phyloP scores from a whole-genome alignment of 1,140 invertebrate genomes.

The Ceratosolen fusciceps region DNA sequence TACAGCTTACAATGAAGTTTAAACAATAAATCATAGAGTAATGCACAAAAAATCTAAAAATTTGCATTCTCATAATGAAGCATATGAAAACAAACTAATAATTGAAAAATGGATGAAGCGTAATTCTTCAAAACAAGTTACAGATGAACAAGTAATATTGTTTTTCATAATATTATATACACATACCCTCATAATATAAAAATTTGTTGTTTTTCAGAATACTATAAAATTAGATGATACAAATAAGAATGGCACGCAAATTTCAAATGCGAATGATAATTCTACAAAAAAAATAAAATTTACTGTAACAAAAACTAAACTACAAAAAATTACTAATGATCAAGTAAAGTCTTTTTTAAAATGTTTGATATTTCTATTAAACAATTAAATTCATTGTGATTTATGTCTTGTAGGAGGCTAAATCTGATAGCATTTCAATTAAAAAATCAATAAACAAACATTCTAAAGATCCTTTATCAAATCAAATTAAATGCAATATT shows the following conservation, averaged over 20 bases:
- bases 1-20: background rate
- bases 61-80: background rate
- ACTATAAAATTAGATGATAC: background rate
- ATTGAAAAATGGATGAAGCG: constrained; percentile 46
- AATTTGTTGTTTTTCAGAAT: constrained; percentile 13
- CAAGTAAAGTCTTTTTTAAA: background rate
- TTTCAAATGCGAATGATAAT: background rate
- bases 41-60: constrained; percentile 23
- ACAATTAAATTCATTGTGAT: background rate
- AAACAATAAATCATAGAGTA: constrained; percentile 5
- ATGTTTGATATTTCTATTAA: background rate
- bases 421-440: background rate
- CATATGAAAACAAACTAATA: constrained; percentile 27
- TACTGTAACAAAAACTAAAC: background rate
- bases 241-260: background rate
- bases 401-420: background rate
- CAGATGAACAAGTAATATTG: constrained; percentile 25
- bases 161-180: background rate
- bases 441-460: constrained; percentile 10
- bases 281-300: background rate
- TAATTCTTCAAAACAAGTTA: background rate
- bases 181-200: background rate
- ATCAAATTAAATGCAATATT: constrained; percentile 1
- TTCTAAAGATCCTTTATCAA: background rate
- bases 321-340: background rate